phyloP scores from a whole-genome alignment of 2,797 vertebrate genomes.

The Glossophaga mutica region DNA sequence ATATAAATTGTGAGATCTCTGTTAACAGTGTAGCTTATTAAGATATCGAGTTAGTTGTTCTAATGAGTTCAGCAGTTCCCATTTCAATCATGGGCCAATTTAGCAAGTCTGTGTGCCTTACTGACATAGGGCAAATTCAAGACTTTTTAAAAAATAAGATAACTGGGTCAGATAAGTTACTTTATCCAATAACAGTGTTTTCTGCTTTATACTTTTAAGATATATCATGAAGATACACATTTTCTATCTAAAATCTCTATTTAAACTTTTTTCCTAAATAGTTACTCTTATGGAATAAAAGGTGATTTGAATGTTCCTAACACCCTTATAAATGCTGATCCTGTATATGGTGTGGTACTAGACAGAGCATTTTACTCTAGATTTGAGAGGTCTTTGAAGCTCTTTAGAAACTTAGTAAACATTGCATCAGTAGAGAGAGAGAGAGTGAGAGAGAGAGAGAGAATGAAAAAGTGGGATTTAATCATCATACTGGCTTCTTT shows the following conservation, averaged over 20 bases:
- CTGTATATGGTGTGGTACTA: background rate
- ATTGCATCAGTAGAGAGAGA: background rate
- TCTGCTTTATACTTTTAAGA: background rate
- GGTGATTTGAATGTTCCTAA: background rate
- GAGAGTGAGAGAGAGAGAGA: background rate
- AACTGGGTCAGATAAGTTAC: background rate
- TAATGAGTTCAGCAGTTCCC: background rate
- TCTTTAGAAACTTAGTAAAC: background rate
- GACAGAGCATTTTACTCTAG: background rate
- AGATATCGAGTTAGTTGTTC: background rate
- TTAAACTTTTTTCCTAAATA: background rate
- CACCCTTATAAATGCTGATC: background rate
- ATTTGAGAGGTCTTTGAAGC: background rate
- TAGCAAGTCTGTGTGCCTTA: background rate
- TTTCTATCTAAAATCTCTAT: background rate
- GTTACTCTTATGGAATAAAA: background rate
- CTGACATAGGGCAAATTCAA: background rate
- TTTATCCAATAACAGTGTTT: background rate
- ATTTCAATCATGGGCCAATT: background rate
- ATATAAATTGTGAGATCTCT: background rate
- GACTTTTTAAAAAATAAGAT: background rate
- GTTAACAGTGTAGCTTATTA: background rate
- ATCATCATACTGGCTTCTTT: background rate
- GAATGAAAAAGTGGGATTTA: background rate
- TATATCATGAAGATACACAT: background rate